Evolutionary conservation across 2,113 vertebrate genomes (phyloP).

Genomic region (Gobiocypris rarus): DNA sequence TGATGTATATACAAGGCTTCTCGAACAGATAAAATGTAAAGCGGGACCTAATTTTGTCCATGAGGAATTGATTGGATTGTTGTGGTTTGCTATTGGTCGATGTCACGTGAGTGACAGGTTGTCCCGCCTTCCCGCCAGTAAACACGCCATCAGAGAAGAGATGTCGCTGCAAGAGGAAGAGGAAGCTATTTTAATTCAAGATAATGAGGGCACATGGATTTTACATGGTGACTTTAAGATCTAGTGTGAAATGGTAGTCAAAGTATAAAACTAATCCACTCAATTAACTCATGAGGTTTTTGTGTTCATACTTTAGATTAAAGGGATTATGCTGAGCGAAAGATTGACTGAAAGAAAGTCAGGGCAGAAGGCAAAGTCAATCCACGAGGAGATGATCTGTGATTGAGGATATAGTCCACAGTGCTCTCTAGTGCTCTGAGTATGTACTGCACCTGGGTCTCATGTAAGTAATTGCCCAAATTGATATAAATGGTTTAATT

Average conservation of each 20-base stretch:
- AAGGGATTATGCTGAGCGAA: background rate
- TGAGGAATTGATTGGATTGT: no score
- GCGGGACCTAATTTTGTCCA: no score
- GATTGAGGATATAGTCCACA: background rate
- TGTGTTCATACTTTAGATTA: background rate
- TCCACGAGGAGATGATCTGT: background rate
- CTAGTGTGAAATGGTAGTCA: background rate
- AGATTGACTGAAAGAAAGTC: background rate
- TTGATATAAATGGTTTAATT: background rate
- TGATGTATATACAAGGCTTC: no score
- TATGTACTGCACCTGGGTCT: background rate
- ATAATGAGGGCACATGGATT: no score
- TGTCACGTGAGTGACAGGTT: no score
- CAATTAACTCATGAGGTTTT: background rate
- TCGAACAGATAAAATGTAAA: no score
- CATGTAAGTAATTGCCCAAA: background rate
- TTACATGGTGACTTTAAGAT: background rate
- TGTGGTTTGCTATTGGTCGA: no score
- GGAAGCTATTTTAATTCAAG: no score
- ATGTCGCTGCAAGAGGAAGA: no score
- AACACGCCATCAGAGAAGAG: no score
- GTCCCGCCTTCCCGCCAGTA: no score
- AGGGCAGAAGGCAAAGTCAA: background rate
- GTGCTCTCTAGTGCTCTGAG: constrained; percentile 25
- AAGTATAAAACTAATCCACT: background rate